Conservation (phyloP, 2,888 invertebrate species). For the Cephus rjabovi region DNA sequence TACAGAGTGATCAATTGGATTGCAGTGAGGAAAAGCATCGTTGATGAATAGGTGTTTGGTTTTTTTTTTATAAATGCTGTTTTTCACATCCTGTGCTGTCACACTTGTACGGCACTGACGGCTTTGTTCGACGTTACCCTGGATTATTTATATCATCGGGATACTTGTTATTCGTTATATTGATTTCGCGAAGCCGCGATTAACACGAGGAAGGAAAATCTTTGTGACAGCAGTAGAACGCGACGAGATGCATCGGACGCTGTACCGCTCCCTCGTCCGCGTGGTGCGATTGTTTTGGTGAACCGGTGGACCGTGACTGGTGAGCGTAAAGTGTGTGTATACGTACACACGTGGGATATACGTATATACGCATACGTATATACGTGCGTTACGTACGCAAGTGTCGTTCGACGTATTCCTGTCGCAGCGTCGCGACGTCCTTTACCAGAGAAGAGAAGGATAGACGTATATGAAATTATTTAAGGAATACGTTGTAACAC, state of each 20-base stretch:
- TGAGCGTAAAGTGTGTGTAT: not conserved
- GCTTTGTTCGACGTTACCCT: not conserved
- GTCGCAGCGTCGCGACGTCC: not conserved
- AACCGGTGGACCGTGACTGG: conserved; percentile 27
- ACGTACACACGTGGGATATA: not conserved
- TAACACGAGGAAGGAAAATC: not conserved
- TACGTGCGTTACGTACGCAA: not conserved
- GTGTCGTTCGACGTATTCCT: not conserved
- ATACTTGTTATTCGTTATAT: not conserved
- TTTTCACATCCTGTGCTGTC: not conserved
- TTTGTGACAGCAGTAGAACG: not conserved
- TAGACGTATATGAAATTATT: not conserved
- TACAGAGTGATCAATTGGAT: not conserved
- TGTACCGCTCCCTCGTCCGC: conserved; percentile 3
- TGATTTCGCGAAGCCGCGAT: not conserved
- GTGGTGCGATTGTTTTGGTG: conserved; percentile 7
- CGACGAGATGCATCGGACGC: conserved; percentile 39
- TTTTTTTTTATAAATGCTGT: not conserved
- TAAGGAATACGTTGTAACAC: not conserved
- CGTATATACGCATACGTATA: not conserved
- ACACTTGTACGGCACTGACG: not conserved
- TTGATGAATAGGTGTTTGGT: not conserved
- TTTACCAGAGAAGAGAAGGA: not conserved
- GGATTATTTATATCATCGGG: not conserved
- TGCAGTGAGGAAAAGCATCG: not conserved